Conservation (phyloP, 2,113 vertebrate genomes). For the Struthidea cinerea region DNA sequence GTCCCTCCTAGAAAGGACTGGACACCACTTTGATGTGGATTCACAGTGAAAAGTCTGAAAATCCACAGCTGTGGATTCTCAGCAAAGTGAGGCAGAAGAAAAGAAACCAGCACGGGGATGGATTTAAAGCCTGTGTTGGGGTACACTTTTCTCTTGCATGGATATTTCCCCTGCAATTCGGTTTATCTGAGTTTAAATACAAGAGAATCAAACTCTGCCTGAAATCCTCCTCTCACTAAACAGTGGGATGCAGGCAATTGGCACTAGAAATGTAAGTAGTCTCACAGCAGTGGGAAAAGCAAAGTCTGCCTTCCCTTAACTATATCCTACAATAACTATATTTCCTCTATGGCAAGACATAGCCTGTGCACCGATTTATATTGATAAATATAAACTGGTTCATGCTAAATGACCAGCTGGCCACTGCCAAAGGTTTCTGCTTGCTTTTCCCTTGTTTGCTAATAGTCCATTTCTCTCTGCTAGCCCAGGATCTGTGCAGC, state of each 20-base stretch:
- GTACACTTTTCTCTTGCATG: not conserved
- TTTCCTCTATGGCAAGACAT: not conserved
- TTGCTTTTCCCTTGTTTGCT: not conserved
- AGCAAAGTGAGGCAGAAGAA: not conserved
- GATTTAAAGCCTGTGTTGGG: not conserved
- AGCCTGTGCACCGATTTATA: not conserved
- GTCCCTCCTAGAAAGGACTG: not conserved
- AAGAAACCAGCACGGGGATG: not conserved
- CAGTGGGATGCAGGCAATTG: not conserved
- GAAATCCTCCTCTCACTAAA: not conserved
- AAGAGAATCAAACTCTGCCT: not conserved
- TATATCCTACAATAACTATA: not conserved
- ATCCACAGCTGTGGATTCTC: not conserved
- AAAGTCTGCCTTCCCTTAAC: not conserved
- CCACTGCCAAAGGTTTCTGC: not conserved
- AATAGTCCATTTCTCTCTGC: not conserved
- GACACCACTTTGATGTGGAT: not conserved
- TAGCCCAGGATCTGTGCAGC: not conserved
- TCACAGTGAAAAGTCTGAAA: not conserved
- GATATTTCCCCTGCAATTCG: not conserved
- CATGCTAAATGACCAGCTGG: not conserved
- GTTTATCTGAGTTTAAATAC: not conserved
- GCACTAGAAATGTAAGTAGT: not conserved
- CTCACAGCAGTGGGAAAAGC: not conserved
- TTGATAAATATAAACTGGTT: not conserved